phyloP scores from a whole-genome alignment of 2,797 vertebrate species.

The Gephyroberyx darwinii region DNA sequence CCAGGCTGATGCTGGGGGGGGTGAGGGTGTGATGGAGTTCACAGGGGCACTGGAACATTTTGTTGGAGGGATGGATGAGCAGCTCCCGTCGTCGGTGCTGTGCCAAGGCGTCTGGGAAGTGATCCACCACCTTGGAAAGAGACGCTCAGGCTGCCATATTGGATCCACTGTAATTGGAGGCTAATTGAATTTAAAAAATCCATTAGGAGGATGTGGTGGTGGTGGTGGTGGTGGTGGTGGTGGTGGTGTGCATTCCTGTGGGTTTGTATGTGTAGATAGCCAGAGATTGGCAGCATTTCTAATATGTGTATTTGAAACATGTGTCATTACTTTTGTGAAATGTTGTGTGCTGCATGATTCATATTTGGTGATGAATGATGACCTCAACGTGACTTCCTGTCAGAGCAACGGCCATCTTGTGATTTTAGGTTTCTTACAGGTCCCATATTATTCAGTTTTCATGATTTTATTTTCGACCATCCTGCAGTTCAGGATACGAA shows the following conservation, averaged over 20 bases:
- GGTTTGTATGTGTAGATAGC: neutral
- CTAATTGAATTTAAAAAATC: slow-evolving; percentile 35
- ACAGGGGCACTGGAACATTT: slow-evolving; percentile 46
- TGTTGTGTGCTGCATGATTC: neutral
- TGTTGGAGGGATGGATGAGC: slow-evolving; percentile 55
- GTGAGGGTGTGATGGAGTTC: slow-evolving; percentile 50
- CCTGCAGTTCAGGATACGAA: neutral
- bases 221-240: too few species aligned
- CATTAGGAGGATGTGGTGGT: slow-evolving; percentile 15
- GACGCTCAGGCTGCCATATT: slow-evolving; percentile 11
- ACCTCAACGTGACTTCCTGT: too few species aligned
- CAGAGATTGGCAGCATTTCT: neutral
- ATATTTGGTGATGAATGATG: too few species aligned
- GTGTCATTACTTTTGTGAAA: neutral
- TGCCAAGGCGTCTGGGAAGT: slow-evolving; percentile 40
- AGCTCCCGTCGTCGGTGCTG: slow-evolving; percentile 36
- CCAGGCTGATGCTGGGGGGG: slow-evolving; percentile 13
- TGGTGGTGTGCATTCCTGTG: neutral
- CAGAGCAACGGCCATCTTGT: neutral
- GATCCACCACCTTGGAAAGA: slow-evolving; percentile 36
- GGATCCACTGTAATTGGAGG: slow-evolving; percentile 18
- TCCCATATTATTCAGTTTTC: slow-evolving; percentile 10
- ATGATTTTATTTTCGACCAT: neutral
- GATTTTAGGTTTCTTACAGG: slow-evolving; percentile 2
- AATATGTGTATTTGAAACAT: neutral